These are phyloP conservation scores for Thryonomys swinderianus DNA, from an alignment of 2,113 vertebrate genomes.

Conservation along the genomic window DNA sequence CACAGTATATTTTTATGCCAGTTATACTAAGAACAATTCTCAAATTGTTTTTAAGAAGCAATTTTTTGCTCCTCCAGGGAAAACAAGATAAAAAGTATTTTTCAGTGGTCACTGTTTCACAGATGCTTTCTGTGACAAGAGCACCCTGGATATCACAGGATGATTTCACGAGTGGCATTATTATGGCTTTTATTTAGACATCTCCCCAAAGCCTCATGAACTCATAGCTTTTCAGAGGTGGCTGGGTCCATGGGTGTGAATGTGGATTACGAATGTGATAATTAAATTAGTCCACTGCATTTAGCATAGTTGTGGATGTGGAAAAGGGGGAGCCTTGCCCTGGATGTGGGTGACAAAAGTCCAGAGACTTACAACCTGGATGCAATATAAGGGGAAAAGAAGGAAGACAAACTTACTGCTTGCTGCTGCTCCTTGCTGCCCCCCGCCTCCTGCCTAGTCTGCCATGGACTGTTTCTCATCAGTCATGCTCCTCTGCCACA, in stretches of 20 bases:
- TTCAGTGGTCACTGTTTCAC: no score
- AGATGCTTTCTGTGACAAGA: accelerated
- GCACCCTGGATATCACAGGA: accelerated
- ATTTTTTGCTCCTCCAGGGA: not conserved
- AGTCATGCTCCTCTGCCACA: not conserved
- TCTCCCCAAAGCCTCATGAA: not conserved
- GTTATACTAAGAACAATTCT: not conserved
- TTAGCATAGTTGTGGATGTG: not conserved
- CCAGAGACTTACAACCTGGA: not conserved
- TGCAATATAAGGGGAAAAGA: not conserved
- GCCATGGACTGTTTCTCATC: not conserved
- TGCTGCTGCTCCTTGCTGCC: not conserved
- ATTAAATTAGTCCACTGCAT: not conserved
- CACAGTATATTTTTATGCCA: not conserved
- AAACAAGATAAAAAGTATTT: not conserved
- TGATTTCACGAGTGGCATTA: accelerated
- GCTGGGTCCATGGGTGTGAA: not conserved
- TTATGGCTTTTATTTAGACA: not conserved
- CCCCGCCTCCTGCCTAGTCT: not conserved
- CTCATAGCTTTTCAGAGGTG: not conserved
- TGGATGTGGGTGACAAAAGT: not conserved
- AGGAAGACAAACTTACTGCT: not conserved
- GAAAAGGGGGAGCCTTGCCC: not conserved
- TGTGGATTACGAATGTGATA: not conserved
- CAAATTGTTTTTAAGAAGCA: not conserved